Evolutionary conservation across 23 tunicate genomes (phyloP), one percentile per base, ranked within the genome.

Genomic region (Ciona savignyi): DNA sequence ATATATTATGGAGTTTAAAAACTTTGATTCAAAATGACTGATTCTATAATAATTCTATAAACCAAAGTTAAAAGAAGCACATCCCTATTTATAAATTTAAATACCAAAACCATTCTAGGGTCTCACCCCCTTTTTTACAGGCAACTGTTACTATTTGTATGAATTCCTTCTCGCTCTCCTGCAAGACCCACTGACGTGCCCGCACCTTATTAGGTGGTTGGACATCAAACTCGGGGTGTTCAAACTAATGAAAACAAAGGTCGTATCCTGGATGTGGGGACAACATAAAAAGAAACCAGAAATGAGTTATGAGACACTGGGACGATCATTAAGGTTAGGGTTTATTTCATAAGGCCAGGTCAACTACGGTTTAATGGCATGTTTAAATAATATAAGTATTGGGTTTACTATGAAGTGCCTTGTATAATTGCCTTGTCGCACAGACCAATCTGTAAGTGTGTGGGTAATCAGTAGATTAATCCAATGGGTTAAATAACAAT

Each of bases 251-350:
- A 81, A 82, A 29, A 76, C 88, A 4, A 72, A 76, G 35, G 29
- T 78, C 22, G 88, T 88, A 32, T 88, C 96, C 1, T 82, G 79
- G 78, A 30, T 88, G 30, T 88, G 96, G 96, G 96, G 96, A 2
- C 65, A 72, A 32, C 75, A 77, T 30, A 88, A 82, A 65, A 78
- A 82, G 65, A 88, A 88, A 62, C 96, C 96, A 62, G 84, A 82
- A 35, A 88, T 88, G 96, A 88, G 82, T 67, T 88, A 88, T 70
- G 88, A 88, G 32, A 82, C 84, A 30, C 61, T 88, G 77, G 88
- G 96, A 28, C 68, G 96, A 28, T 80, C 88, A 3, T 35, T 88
- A 35, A 82, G 96, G 96, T 82, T n/a, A 1, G 70, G 30, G 24
- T 27, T 61, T 27, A 1, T 2, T 24, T n/a, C n/a, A n/a, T n/a